Evolutionary conservation across 2,797 vertebrate genomes (phyloP).

Genomic region (Tiaroga cobitis): DNA sequence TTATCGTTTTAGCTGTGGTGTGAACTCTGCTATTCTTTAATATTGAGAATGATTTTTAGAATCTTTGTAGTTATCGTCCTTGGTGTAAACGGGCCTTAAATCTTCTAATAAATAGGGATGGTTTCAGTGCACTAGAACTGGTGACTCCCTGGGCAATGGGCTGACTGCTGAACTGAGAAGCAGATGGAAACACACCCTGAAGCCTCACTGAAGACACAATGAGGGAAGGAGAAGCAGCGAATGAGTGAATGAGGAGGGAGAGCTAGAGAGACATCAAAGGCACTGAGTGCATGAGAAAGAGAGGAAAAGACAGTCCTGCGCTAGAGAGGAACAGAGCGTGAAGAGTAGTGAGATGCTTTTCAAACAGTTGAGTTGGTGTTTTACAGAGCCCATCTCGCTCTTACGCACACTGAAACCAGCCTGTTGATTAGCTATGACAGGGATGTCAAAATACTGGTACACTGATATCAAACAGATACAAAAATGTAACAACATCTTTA

Average conservation of each 20-base stretch:
- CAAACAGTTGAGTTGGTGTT: constrained; percentile 8
- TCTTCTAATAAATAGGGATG: no score
- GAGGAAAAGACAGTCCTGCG: not conserved
- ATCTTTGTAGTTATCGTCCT: no score
- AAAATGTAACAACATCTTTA: not conserved
- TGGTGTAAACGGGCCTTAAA: no score
- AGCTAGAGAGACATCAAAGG: constrained; percentile 28
- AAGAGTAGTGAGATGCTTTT: constrained; percentile 23
- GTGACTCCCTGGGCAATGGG: not conserved
- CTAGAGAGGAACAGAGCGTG: not conserved
- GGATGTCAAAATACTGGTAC: not conserved
- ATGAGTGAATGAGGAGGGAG: not conserved
- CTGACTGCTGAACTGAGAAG: constrained; percentile 10
- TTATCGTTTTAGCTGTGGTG: no score
- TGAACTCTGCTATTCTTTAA: no score
- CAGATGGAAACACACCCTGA: not conserved
- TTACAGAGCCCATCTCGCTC: not conserved
- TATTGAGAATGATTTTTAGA: no score
- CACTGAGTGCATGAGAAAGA: not conserved
- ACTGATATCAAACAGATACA: not conserved
- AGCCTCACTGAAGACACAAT: not conserved
- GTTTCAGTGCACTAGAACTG: not conserved
- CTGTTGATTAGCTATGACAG: not conserved
- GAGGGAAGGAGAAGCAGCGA: not conserved
- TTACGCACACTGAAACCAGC: not conserved